A percentile compares a stretch with the other conserved stretches of the same genome.
phyloP scores from a whole-genome alignment of 2,888 invertebrate species.

The Cephus sareptanus region DNA sequence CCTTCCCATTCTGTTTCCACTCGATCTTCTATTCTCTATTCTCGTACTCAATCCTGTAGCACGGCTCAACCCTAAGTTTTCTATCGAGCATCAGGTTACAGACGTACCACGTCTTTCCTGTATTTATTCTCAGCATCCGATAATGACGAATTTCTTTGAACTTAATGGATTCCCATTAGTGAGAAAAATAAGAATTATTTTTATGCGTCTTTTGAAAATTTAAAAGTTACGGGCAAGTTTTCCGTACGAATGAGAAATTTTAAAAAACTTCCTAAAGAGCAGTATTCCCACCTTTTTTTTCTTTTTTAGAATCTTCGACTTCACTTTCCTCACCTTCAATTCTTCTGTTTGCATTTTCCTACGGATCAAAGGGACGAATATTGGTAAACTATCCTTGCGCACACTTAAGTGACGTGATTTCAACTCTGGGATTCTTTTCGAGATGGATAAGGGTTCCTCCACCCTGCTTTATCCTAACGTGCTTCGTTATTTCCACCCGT shows the following conservation, averaged over 20 bases:
- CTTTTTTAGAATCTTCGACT: not conserved
- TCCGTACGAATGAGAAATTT: no score
- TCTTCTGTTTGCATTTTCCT: not conserved
- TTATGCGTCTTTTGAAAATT: not conserved
- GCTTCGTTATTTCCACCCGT: not conserved
- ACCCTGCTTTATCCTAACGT: not conserved
- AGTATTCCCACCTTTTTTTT: no score
- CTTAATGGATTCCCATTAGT: not conserved
- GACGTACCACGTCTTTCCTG: not conserved
- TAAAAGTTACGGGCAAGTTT: no score
- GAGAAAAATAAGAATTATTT: not conserved
- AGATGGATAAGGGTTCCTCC: not conserved
- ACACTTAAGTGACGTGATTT: not conserved
- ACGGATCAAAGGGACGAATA: no score
- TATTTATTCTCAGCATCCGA: not conserved
- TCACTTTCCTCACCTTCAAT: not conserved
- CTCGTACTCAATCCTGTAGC: not conserved
- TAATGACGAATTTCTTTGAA: not conserved
- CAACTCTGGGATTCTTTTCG: not conserved
- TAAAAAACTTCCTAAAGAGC: no score
- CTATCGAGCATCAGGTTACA: no score
- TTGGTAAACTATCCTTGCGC: no score
- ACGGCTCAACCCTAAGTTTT: no score
- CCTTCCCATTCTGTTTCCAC: slow-evolving; percentile 6
- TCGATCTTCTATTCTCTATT: not conserved